phyloP scores from a whole-genome alignment of 2,797 vertebrate species.

The Anomalospiza imberbis region DNA sequence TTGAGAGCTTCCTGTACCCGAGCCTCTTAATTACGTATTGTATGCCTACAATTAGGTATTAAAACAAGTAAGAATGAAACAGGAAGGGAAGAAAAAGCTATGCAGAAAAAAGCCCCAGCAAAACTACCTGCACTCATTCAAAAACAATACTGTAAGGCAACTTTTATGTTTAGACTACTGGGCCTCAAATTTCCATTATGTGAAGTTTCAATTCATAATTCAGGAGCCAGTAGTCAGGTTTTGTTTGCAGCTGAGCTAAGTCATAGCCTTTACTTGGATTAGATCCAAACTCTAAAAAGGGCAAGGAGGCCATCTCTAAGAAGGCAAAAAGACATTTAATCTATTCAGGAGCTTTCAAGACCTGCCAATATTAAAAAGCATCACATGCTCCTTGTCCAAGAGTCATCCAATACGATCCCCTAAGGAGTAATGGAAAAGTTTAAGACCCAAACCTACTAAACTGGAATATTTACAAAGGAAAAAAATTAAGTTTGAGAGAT shows the following conservation, averaged over 20 bases:
- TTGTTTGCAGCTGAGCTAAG: neutral
- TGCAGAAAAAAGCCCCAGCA: accelerated
- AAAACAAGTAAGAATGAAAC: slow-evolving; percentile 23
- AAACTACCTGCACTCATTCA: slow-evolving; percentile 3
- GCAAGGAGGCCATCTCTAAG: neutral
- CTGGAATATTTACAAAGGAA: neutral
- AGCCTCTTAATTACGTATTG: neutral
- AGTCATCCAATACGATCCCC: neutral
- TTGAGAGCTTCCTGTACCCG: neutral
- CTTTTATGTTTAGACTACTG: neutral
- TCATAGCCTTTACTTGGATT: neutral
- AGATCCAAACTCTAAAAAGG: neutral
- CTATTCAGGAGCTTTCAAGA: neutral
- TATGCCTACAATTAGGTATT: slow-evolving; percentile 10
- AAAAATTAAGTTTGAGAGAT: neutral
- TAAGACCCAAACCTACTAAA: neutral
- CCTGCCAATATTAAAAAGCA: neutral
- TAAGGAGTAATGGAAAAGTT: neutral
- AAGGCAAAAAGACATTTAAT: neutral
- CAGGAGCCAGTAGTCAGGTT: neutral
- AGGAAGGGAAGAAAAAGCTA: slow-evolving; percentile 15
- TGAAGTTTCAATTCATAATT: slow-evolving; percentile 22
- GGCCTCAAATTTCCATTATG: neutral
- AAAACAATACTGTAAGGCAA: neutral
- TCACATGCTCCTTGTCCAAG: neutral